Evolutionary conservation across 2,113 vertebrate species (phyloP).

Genomic region (Triplophysa tibetana): DNA sequence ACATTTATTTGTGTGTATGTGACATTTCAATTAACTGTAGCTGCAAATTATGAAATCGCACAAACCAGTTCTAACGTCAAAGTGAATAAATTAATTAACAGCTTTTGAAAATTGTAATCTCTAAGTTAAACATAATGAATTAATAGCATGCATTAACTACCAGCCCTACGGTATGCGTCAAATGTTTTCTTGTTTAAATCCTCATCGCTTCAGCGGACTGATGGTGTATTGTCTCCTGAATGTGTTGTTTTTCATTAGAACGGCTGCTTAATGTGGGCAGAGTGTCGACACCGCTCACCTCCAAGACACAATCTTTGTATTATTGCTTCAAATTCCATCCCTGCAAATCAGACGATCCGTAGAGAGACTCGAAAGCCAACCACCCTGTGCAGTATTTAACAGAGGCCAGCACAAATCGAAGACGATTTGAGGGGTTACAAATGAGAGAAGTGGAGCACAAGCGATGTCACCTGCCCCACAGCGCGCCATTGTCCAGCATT

Average conservation of each 20-base stretch:
- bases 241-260: conserved; percentile 3
- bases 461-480: not conserved
- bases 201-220: not conserved
- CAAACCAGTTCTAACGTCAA: no score
- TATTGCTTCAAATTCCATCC: not conserved
- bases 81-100: no score
- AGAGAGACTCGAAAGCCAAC: not conserved
- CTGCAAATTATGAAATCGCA: no score
- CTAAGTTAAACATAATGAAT: no score
- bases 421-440: conserved; percentile 2
- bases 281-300: conserved; percentile 14
- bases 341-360: not conserved
- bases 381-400: conserved; percentile 21
- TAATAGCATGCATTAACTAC: no score
- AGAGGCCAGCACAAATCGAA: not conserved
- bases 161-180: not conserved
- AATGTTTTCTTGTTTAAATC: not conserved
- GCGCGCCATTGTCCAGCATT: not conserved
- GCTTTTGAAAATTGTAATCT: no score
- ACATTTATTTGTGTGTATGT: no score
- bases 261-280: not conserved
- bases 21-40: no score
- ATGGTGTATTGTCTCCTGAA: conserved; percentile 4
- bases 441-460: not conserved
- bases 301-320: not conserved